Conservation (phyloP, 2,797 vertebrate species). For the Tenualosa thibaudeaui region DNA sequence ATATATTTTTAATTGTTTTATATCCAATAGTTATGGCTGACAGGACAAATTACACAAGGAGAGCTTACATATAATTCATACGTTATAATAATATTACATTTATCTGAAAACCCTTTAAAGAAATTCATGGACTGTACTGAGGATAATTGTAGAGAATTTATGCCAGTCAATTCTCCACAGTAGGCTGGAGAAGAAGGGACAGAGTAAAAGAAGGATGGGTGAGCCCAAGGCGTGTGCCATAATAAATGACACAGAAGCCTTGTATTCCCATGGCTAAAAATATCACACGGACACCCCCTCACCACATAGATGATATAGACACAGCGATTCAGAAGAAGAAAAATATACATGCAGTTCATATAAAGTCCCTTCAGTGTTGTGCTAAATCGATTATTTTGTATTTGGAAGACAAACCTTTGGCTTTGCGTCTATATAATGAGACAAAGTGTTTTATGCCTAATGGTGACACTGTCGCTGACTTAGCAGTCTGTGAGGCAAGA, state of each 20-base stretch:
- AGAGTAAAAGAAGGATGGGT: background rate
- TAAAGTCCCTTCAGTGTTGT: background rate
- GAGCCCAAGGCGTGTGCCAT: background rate
- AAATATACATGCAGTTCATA: background rate
- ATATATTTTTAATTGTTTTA: background rate
- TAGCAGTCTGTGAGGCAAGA: background rate
- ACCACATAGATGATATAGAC: background rate
- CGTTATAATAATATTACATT: background rate
- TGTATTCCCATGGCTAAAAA: background rate
- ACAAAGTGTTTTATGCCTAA: background rate
- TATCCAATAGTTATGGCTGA: background rate
- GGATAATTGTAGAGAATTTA: background rate
- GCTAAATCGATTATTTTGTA: background rate
- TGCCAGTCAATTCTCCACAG: background rate
- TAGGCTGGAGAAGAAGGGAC: background rate
- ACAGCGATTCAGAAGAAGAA: background rate
- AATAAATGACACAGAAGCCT: background rate
- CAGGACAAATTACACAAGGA: background rate
- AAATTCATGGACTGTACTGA: background rate
- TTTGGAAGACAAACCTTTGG: background rate
- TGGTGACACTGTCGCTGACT: background rate
- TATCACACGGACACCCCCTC: background rate
- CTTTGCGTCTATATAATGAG: too few species aligned
- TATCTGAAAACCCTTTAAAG: background rate
- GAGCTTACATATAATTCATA: background rate